phyloP scores from a whole-genome alignment of 23 tunicate genomes.

The Aplidium turbinatum region DNA sequence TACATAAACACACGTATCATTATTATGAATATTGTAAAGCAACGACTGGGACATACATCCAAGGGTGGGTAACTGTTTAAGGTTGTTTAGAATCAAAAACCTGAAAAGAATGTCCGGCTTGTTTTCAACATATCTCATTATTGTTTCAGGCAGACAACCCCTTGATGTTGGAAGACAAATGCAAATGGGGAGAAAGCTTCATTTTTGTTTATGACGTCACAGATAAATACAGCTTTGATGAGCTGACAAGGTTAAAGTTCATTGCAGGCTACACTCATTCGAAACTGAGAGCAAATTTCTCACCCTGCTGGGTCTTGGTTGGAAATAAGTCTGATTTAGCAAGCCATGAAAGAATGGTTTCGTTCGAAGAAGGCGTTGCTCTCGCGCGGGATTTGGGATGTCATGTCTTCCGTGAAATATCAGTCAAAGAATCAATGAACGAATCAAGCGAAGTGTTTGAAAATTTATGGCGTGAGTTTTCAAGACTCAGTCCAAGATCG shows the following conservation, averaged over 20 bases:
- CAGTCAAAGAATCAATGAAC: slow-evolving; percentile 44
- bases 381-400: slow-evolving; percentile 46
- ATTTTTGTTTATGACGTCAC: slow-evolving; percentile 60
- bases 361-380: slow-evolving; percentile 26
- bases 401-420: slow-evolving; percentile 55
- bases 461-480: slow-evolving; percentile 51
- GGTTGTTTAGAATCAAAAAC: too few relatives aligned
- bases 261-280: slow-evolving; percentile 56
- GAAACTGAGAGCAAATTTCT: slow-evolving; percentile 15
- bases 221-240: slow-evolving; percentile 53
- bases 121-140: too few relatives aligned
- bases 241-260: slow-evolving; percentile 51
- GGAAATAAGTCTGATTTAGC: slow-evolving; percentile 54
- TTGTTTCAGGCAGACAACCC: slow-evolving; percentile 26
- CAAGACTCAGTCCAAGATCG: slow-evolving; percentile 27
- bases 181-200: slow-evolving; percentile 61
- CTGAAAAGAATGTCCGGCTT: too few relatives aligned
- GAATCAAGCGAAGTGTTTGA: slow-evolving; percentile 34
- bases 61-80: too few relatives aligned
- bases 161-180: slow-evolving; percentile 43
- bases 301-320: slow-evolving; percentile 43
- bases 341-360: slow-evolving; percentile 38
- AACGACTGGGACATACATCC: too few relatives aligned
- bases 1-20: too few relatives aligned
- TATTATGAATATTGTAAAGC: too few relatives aligned